Conservation (phyloP, 2,113 vertebrate genomes). For the Acanthisitta chloris region DNA sequence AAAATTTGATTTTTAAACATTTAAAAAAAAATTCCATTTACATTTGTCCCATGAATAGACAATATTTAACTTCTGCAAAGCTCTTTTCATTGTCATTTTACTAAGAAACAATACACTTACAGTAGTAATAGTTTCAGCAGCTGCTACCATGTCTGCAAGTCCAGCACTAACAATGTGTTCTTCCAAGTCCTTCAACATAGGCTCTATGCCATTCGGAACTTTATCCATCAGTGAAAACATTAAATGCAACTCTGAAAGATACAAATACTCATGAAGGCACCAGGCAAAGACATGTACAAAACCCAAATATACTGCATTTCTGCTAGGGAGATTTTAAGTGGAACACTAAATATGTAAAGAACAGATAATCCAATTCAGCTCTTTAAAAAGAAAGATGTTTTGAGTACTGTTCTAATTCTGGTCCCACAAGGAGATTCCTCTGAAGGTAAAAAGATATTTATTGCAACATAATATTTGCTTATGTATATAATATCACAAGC, state of each 20-base stretch:
- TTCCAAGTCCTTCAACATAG: conserved; percentile 98
- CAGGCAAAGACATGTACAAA: background rate
- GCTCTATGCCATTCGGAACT: conserved; percentile 96
- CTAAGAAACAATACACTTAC: conserved; percentile 75
- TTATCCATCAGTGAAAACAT: conserved; percentile 99
- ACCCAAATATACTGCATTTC: background rate
- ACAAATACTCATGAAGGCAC: conserved; percentile 55
- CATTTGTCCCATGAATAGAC: background rate
- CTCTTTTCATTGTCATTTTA: background rate
- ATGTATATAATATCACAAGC: background rate
- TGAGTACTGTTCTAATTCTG: background rate
- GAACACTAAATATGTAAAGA: background rate
- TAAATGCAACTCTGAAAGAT: conserved; percentile 88
- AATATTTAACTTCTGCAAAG: background rate
- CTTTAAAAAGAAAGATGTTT: background rate
- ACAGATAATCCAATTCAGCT: background rate
- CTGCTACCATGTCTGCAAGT: conserved; percentile 97
- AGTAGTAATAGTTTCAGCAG: conserved; percentile 97
- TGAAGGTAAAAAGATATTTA: background rate
- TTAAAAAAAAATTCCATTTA: background rate
- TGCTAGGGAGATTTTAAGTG: background rate
- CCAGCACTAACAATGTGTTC: conserved; percentile 99
- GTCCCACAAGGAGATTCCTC: background rate
- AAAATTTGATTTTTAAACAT: background rate
- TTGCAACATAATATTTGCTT: background rate